These are phyloP conservation scores for Brachionus rotundiformis DNA, from an alignment of 1,140 invertebrate genomes.

Conservation along the genomic window DNA sequence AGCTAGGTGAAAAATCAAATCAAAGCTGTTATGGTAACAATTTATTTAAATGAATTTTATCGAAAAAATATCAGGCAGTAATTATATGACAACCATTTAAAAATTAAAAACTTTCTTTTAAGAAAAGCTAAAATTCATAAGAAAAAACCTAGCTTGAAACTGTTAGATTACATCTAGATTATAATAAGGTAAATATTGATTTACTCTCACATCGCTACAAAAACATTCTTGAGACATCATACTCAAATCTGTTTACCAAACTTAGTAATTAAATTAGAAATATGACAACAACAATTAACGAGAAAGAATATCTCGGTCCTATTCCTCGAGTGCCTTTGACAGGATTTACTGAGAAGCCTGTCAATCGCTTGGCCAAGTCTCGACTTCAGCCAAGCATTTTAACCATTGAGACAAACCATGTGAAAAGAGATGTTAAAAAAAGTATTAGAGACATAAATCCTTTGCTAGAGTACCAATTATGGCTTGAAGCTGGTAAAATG, in stretches of 20 bases:
- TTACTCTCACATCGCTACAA: not conserved
- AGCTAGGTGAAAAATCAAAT: not conserved
- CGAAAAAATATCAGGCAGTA: slow-evolving; percentile 29
- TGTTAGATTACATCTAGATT: slow-evolving; percentile 26
- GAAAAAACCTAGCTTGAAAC: not conserved
- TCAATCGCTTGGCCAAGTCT: slow-evolving; percentile 56
- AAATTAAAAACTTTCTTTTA: slow-evolving; percentile 26
- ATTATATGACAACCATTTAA: slow-evolving; percentile 49
- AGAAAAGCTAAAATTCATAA: not conserved
- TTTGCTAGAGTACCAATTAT: slow-evolving; percentile 58
- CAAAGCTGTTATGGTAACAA: slow-evolving; percentile 48
- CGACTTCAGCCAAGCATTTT: slow-evolving; percentile 57
- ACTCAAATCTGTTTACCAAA: not conserved
- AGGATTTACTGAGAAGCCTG: slow-evolving; percentile 60
- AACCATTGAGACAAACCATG: slow-evolving; percentile 61
- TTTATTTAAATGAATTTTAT: not conserved
- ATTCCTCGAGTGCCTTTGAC: slow-evolving; percentile 52
- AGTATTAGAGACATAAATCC: slow-evolving; percentile 56
- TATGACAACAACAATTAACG: slow-evolving; percentile 12
- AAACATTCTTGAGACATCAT: not conserved
- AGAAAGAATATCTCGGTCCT: not conserved
- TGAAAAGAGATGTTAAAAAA: slow-evolving; percentile 56
- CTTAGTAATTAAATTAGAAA: not conserved
- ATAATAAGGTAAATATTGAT: slow-evolving; percentile 14
- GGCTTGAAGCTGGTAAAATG: slow-evolving; percentile 62